Percentiles rank a stretch among this genome's conserved stretches.
Conservation (phyloP, 2,113 vertebrate genomes). For the Thermophis baileyi region DNA sequence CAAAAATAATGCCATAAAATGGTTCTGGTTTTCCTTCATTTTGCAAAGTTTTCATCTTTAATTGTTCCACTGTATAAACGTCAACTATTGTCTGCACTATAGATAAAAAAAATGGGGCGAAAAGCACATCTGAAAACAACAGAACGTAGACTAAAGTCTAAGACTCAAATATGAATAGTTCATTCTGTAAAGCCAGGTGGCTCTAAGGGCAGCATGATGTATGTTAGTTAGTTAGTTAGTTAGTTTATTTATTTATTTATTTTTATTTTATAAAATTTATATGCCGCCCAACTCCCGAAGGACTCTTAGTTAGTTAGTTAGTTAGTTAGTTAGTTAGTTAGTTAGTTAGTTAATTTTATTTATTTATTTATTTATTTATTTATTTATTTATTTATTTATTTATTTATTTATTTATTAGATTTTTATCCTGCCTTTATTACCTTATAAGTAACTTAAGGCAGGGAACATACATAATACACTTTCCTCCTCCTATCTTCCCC, state of each 20-base stretch:
- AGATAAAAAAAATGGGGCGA: slow-evolving; percentile 32
- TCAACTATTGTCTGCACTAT: slow-evolving; percentile 85
- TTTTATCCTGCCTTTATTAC: neutral
- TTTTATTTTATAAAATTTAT: too few species aligned
- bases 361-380: neutral
- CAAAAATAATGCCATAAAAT: slow-evolving; percentile 82
- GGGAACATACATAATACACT: neutral
- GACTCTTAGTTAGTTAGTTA: too few species aligned
- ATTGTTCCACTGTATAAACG: slow-evolving; percentile 77
- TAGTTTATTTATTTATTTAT: too few species aligned
- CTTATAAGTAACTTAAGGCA: neutral
- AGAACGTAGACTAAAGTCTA: slow-evolving; percentile 15
- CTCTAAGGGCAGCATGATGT: neutral
- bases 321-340: too few species aligned
- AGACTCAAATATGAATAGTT: neutral
- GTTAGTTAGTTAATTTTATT: too few species aligned
- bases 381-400: too few species aligned
- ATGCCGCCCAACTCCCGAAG: too few species aligned
- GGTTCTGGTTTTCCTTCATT: slow-evolving; percentile 64
- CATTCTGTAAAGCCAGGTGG: neutral
- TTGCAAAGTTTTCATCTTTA: slow-evolving; percentile 73
- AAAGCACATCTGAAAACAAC: slow-evolving; percentile 20
- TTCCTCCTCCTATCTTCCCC: neutral
- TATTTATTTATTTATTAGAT: neutral
- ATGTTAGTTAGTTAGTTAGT: neutral